These are phyloP conservation scores for Grammomys surdaster DNA, from an alignment of 2,113 vertebrate genomes.

Conservation along the genomic window DNA sequence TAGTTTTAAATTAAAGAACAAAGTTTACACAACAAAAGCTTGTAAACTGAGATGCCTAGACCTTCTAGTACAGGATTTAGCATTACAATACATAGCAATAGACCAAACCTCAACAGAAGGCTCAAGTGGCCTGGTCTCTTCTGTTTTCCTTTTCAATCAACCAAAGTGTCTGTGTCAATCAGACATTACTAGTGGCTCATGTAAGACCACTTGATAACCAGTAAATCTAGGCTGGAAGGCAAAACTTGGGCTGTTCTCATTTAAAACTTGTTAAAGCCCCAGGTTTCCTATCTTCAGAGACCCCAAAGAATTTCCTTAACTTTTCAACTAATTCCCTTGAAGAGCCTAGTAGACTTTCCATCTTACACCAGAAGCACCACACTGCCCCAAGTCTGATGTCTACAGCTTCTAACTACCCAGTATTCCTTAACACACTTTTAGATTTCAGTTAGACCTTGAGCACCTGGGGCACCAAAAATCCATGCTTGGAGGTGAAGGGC, in stretches of 20 bases:
- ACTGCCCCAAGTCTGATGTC: background rate
- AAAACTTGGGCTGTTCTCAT: background rate
- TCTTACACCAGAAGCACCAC: background rate
- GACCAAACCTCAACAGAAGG: background rate
- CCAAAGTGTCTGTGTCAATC: background rate
- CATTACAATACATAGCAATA: too few species aligned
- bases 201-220: background rate
- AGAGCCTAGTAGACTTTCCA: background rate
- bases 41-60: too few species aligned
- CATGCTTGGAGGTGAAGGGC: background rate
- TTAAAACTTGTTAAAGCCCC: constrained; percentile 23
- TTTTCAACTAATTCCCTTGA: background rate
- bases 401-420: background rate
- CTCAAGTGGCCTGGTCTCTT: background rate
- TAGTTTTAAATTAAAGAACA: too few species aligned
- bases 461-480: background rate
- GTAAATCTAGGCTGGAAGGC: background rate
- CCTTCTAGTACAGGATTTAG: too few species aligned
- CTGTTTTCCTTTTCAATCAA: background rate
- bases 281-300: background rate
- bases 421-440: background rate
- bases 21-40: too few species aligned
- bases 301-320: background rate
- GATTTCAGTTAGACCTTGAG: background rate
- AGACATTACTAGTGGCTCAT: background rate